Evolutionary conservation across 2,888 invertebrate species (phyloP), one percentile per base, ranked within the genome.

Genomic region (Xylocampa areola): DNA sequence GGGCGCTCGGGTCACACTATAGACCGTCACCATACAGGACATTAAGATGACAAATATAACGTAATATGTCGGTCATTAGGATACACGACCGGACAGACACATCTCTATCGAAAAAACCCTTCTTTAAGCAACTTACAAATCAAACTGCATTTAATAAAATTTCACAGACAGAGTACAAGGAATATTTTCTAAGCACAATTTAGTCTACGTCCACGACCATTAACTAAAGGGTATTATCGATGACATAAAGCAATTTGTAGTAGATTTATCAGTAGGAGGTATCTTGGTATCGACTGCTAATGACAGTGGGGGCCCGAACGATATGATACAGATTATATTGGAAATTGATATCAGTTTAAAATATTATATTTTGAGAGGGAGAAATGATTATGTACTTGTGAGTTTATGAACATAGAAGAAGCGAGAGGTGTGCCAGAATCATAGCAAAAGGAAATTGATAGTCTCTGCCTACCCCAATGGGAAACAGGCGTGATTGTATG

Each of bases 191-290:
- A 51, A 62, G 36, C 43, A 53, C 63, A 74, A 62, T 64, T 51
- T 53, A 60, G 52, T 55, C 53, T 55, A 51, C 36, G 59, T 57
- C 61, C 49, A 57, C 25, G 17, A 40, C 68, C 64, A 73, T 73
- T 72, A 75, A 66, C 72, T 62, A 64, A 72, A 70, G 66, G 75
- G 68, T 71, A 79, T 77, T 80, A 81, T 77, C 75, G 76, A 68
- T 76, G 77, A 75, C 76, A 76, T 71, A 68, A 76, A 77, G 77
- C 82, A 82, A 82, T 82, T 82, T 81, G 79, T 79, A 74, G 77
- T 51, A 63, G 69, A 69, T 64, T 74, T 77, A 77, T 79, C 81
- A 68, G 66, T 33, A 51, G 68, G 71, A 73, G 60, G 77, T 70
- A 81, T 79, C 81, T 77, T 21, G 50, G 57, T 54, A 67, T 53